Percentiles rank a stretch among this genome's conserved stretches.
phyloP scores from a whole-genome alignment of 2,797 vertebrate genomes.

The Oryzias dopingdopingensis region DNA sequence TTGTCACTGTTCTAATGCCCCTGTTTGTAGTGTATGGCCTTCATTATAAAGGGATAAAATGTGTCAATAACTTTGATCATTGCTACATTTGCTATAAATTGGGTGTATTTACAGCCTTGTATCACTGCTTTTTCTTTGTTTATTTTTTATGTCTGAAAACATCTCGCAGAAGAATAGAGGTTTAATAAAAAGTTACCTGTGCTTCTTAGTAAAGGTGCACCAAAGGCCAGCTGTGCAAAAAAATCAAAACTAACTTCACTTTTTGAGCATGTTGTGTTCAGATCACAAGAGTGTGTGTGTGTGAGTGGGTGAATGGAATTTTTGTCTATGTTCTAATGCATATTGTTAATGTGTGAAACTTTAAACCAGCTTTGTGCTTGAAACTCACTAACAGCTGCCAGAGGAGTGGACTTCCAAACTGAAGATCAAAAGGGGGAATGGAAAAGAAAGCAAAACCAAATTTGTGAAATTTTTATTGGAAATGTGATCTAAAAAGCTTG shows the following conservation, averaged over 20 bases:
- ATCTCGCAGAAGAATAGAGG: neutral
- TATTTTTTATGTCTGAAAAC: neutral
- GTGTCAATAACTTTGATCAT: too few species aligned
- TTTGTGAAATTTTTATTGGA: neutral
- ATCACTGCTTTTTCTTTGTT: too few species aligned
- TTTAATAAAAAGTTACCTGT: neutral
- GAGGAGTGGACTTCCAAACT: conserved; percentile 66
- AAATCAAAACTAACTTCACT: conserved; percentile 60
- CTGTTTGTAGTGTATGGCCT: too few species aligned
- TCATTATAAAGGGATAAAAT: too few species aligned
- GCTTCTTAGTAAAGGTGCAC: conserved; percentile 57
- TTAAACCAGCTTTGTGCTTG: conserved; percentile 82
- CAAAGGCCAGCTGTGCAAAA: conserved; percentile 74
- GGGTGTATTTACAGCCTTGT: too few species aligned
- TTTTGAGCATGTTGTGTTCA: conserved; percentile 99
- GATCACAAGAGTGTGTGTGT: conserved; percentile 74
- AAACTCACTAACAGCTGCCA: conserved; percentile 84
- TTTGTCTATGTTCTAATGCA: conserved; percentile 80
- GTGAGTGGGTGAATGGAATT: conserved; percentile 61
- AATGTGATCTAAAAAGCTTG: too few species aligned
- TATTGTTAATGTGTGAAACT: conserved; percentile 76
- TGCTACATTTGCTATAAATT: too few species aligned
- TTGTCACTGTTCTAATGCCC: too few species aligned
- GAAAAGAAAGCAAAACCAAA: conserved; percentile 26
- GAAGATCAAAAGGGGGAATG: conserved; percentile 60